Percentiles rank a stretch among this genome's conserved stretches.
phyloP scores from a whole-genome alignment of 2,888 invertebrate species.

The Embidobia sp. region DNA sequence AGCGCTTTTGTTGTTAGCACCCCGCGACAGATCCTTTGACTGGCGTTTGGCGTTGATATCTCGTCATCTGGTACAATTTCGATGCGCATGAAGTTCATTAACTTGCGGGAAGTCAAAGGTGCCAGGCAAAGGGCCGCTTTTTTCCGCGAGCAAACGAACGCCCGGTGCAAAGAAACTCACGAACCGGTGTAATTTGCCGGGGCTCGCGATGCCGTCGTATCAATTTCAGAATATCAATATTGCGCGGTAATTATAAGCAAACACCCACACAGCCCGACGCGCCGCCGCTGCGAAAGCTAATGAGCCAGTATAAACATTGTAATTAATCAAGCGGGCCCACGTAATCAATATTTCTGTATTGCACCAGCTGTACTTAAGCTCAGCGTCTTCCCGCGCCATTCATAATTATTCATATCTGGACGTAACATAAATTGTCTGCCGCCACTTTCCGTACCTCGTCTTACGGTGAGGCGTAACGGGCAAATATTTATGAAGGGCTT shows the following conservation, averaged over 20 bases:
- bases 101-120: too few species aligned
- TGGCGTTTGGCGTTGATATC: constrained; percentile 15
- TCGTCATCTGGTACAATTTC: constrained; percentile 35
- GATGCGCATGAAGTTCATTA: constrained; percentile 38
- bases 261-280: constrained; percentile 16
- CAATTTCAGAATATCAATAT: constrained; percentile 39
- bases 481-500: constrained; percentile 43
- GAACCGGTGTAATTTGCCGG: constrained; percentile 20
- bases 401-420: constrained; percentile 59
- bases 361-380: constrained; percentile 44
- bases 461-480: constrained; percentile 20
- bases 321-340: constrained; percentile 59
- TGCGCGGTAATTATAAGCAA: constrained; percentile 39
- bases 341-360: constrained; percentile 58
- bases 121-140: constrained; percentile 4
- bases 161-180: too few species aligned
- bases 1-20: too few species aligned
- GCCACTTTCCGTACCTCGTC: constrained; percentile 31
- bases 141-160: too few species aligned
- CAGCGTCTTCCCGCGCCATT: constrained; percentile 41
- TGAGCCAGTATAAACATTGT: constrained; percentile 58
- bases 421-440: constrained; percentile 42
- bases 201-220: constrained; percentile 1
- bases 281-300: constrained; percentile 36
- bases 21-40: constrained; percentile 6